Percentiles rank a stretch among this genome's conserved stretches.
These are phyloP conservation scores for Leucophenga maculata DNA, from an alignment of 2,888 invertebrate genomes.

Conservation along the genomic window DNA sequence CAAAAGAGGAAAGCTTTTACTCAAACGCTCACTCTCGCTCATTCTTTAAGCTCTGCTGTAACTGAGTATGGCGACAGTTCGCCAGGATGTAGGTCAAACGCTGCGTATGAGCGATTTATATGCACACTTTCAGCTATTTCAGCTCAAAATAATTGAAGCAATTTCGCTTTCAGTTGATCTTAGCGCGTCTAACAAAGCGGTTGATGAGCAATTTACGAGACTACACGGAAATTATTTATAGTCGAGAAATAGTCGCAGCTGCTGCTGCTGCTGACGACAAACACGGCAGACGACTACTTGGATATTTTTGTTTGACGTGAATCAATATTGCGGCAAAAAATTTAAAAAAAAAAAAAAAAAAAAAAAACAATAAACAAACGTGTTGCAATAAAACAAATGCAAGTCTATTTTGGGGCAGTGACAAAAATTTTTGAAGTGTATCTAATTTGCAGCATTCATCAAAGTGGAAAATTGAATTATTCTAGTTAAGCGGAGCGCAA, in stretches of 20 bases:
- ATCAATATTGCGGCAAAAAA: conserved; percentile 45
- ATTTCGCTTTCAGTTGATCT: conserved; percentile 39
- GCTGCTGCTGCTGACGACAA: conserved; percentile 34
- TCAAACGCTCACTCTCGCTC: not conserved
- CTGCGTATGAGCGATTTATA: conserved; percentile 53
- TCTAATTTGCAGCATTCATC: conserved; percentile 22
- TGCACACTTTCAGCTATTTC: not conserved
- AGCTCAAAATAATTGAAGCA: conserved; percentile 19
- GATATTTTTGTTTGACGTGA: conserved; percentile 31
- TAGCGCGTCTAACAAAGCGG: conserved; percentile 35
- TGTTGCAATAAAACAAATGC: no score
- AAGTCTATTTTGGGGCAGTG: no score
- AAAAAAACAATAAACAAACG: conserved; percentile 31
- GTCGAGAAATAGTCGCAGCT: conserved; percentile 40
- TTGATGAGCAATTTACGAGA: conserved; percentile 19
- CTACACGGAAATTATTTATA: not conserved
- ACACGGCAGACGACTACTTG: not conserved
- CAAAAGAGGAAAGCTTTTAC: not conserved
- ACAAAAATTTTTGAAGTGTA: not conserved
- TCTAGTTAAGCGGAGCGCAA: not conserved
- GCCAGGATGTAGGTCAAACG: conserved; percentile 54
- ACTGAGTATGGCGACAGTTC: not conserved
- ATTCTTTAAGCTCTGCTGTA: not conserved
- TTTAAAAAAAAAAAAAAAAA: conserved; percentile 27
- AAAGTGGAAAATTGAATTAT: conserved; percentile 39